Conservation (phyloP, 2,113 vertebrate species). For the Daboia siamensis region DNA sequence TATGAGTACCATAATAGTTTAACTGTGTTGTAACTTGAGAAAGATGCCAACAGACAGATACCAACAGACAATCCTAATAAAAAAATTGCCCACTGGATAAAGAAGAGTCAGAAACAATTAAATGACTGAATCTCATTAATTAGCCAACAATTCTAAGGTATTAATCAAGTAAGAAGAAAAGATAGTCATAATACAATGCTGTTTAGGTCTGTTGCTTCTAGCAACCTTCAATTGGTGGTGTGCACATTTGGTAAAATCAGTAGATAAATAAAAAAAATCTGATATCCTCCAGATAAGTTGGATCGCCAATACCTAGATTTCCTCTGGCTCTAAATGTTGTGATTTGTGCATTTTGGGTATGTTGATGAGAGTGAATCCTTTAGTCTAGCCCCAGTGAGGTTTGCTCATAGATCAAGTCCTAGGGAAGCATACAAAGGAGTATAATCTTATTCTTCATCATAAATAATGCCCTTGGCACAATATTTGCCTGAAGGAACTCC, state of each 20-base stretch:
- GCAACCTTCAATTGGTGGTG: background rate
- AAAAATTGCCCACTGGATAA: background rate
- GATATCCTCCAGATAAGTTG: background rate
- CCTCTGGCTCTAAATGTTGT: background rate
- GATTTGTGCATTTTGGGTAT: background rate
- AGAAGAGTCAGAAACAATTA: background rate
- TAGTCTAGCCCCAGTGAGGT: background rate
- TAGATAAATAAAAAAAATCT: background rate
- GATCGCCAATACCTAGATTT: background rate
- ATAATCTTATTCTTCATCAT: background rate
- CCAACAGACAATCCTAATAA: background rate
- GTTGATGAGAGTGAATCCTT: background rate
- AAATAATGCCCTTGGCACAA: background rate
- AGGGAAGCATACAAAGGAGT: background rate
- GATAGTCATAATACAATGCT: background rate
- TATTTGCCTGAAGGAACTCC: background rate
- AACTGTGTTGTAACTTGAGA: background rate
- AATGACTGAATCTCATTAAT: background rate
- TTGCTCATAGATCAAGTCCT: background rate
- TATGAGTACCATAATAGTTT: background rate
- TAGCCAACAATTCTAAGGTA: background rate
- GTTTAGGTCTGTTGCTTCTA: background rate
- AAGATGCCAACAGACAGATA: background rate
- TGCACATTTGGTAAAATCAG: background rate
- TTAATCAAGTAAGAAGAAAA: background rate